Evolutionary conservation across 2,113 vertebrate genomes (phyloP), one percentile per base, ranked within the genome.

Genomic region (Oreotrochilus melanogaster): DNA sequence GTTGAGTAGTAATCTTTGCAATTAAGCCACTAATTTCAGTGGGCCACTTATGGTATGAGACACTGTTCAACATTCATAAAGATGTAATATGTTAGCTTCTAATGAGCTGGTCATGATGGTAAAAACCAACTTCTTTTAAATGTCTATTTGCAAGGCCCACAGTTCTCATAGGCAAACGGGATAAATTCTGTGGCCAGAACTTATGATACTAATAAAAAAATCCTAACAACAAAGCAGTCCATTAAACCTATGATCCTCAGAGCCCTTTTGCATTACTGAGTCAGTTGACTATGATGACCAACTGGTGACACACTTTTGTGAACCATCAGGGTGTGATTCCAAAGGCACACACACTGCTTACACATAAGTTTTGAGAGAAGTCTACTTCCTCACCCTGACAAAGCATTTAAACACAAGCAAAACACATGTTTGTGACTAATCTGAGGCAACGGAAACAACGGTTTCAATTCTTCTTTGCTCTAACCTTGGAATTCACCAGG

Each of bases 361-460:
- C 78, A 79, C 3, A 0, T 18, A 72, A 50, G 13, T 83, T 80
- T 67, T 66, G 75, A 90, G 51, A 37, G 54, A 70, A 86, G 47
- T 51, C 19, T 66, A 56, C 56, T 92, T 89, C 86, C 79, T 79
- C 0, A 0, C 60, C 70, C 54, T 82, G 82, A 66, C 39, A 78
- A 93, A 89, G 87, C 87, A 62, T 54, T 88, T 83, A 60, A 91
- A 74, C 47, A 79, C 23, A 75, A 72, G 58, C n/a, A 79, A 76
- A 95, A 80, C n/a, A 53, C 71, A 60, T 66, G 75, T 56, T 88
- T 74, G 58, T 83, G 78, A 86, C 78, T 95, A 83, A 88, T 82
- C 33, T 64, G 64, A 95, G 67, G 66, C 54, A 56, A 60, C 1
- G 3, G 81, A 89, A 91, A 88, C 50, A 86, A 87, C 1, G 1